These are phyloP conservation scores for Albula glossodonta DNA, from an alignment of 2,113 vertebrate genomes.

Conservation along the genomic window DNA sequence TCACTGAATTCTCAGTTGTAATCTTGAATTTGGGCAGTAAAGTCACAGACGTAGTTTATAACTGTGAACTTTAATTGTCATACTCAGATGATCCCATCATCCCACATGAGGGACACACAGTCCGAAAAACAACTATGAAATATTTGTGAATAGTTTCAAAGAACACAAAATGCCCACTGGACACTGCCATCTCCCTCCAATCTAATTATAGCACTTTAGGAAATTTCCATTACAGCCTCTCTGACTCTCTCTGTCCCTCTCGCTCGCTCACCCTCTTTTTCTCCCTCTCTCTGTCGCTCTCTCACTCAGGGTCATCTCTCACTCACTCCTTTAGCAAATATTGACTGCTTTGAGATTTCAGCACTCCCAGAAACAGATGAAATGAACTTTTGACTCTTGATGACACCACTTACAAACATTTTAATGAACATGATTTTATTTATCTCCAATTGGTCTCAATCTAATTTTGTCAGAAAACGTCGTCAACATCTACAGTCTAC, in stretches of 20 bases:
- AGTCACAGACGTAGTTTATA: too few species aligned
- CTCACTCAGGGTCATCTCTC: neutral
- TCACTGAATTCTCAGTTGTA: neutral
- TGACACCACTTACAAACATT: neutral
- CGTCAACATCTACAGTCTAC: neutral
- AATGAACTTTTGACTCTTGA: neutral
- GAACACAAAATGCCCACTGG: slow-evolving; percentile 6
- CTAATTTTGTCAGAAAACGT: neutral
- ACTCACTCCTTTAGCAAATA: neutral
- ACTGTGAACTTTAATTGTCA: neutral
- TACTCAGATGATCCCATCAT: neutral
- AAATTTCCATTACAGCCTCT: slow-evolving; percentile 17
- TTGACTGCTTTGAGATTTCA: neutral
- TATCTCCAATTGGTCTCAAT: neutral
- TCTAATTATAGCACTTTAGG: slow-evolving; percentile 11
- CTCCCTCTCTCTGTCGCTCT: neutral
- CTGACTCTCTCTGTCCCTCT: neutral
- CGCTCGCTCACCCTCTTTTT: neutral
- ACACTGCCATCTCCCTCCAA: neutral
- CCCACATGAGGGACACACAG: neutral
- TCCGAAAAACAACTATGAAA: slow-evolving; percentile 5
- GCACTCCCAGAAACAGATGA: neutral
- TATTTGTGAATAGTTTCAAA: neutral
- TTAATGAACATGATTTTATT: neutral
- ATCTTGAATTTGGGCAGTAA: neutral